Evolutionary conservation across 2,888 invertebrate genomes (phyloP), one percentile per base, ranked within the genome.

Genomic region (Spisula subtruncata): DNA sequence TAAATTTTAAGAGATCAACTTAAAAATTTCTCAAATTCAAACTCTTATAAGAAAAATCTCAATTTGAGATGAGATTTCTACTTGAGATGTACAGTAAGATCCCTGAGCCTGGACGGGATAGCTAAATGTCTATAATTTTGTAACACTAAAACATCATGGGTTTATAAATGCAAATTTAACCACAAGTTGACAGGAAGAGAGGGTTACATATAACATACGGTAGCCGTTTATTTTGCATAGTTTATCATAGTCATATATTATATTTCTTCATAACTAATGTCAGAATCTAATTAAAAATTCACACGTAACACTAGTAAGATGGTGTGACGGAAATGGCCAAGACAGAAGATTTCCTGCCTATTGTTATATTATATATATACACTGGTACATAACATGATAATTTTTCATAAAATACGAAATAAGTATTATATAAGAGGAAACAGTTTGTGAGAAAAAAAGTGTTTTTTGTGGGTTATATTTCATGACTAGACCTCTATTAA

Each of bases 261-360:
- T n/a, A n/a, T n/a, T n/a, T 66, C 60, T 25, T 25, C 60, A 66
- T 66, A 66, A 66, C n/a, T 6, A 25, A 66, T 66, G 60, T 25
- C 60, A 25, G 25, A 66, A 25, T 25, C 25, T 66, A 66, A 66
- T 66, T 66, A 25, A 83, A 83, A 66, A 83, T 83, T 83, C 83
- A 66, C 46, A 35, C 20, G 56, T 35, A 56, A 83, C 16, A 83
- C 56, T 25, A 41, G 83, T 46, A 83, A 41, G 25, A 71, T 66
- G 16, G 83, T 71, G n/a, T 35, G 85, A 54, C 85, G 85, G 85
- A 85, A 85, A 85, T 32, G 71, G 20, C 1, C 35, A 79, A 75
- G 85, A 85, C 85, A 54, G 48, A 29, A 32, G 29, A 51, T 79
- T 79, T 85, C 85, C 85, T 85, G 85, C 29, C 71, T 18, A 32